Evolutionary conservation across 2,797 vertebrate genomes (phyloP).

Genomic region (Netta rufina): DNA sequence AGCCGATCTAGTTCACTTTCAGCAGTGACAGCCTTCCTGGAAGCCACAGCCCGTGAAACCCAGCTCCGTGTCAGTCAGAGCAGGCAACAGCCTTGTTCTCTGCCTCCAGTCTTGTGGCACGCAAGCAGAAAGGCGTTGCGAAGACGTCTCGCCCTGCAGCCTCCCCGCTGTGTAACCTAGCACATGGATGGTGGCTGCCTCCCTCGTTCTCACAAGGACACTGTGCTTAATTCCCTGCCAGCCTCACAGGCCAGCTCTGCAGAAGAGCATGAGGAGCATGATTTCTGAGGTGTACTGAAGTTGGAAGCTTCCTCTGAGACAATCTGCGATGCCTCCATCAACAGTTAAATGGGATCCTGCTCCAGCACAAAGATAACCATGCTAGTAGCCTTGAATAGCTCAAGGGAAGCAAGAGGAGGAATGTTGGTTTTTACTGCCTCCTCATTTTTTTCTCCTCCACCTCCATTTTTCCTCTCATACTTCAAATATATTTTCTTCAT

Average conservation of each 20-base stretch:
- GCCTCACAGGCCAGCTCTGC: background rate
- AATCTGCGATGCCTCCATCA: background rate
- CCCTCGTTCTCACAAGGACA: background rate
- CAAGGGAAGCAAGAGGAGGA: background rate
- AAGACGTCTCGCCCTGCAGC: background rate
- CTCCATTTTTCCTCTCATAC: background rate
- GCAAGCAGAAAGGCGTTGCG: background rate
- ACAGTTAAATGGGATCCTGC: background rate
- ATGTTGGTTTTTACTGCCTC: background rate
- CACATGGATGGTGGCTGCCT: background rate
- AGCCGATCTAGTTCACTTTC: constrained; percentile 26
- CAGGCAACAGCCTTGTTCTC: background rate
- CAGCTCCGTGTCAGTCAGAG: constrained; percentile 10
- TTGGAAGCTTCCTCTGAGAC: background rate
- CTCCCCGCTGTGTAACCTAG: background rate
- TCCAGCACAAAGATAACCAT: background rate
- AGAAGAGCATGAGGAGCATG: background rate
- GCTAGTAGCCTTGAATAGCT: background rate
- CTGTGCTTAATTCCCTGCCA: background rate
- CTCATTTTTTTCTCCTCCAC: background rate
- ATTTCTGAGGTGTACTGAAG: background rate
- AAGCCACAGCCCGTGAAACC: constrained; percentile 15
- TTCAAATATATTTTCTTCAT: background rate
- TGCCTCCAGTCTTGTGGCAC: background rate
- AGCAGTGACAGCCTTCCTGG: constrained; percentile 40